Conservation (phyloP, 2,888 invertebrate genomes). For the Synergus japonicus region DNA sequence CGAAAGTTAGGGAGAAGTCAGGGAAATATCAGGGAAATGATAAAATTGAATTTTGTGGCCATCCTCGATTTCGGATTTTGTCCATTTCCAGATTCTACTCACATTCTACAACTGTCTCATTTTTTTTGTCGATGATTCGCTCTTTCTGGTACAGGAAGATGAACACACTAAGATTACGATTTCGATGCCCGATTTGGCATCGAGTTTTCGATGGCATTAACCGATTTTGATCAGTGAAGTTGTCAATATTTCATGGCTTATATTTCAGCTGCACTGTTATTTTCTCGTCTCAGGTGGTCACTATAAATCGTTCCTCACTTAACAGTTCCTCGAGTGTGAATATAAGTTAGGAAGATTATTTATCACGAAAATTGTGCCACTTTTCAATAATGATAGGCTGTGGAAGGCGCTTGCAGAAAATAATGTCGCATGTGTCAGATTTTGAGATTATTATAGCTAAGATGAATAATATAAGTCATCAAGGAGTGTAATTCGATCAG, state of each 20-base stretch:
- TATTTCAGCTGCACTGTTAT: slow-evolving; percentile 33
- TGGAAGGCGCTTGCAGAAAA: not conserved
- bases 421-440: slow-evolving; percentile 21
- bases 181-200: too few relatives aligned
- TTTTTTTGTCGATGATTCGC: not conserved
- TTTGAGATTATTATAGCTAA: not conserved
- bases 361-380: slow-evolving; percentile 36
- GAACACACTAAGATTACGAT: too few relatives aligned
- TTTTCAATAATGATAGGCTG: slow-evolving; percentile 18
- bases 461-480: slow-evolving; percentile 2
- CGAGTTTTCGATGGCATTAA: not conserved
- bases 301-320: slow-evolving; percentile 18
- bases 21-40: too few relatives aligned
- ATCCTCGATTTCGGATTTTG: not conserved
- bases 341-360: slow-evolving; percentile 31
- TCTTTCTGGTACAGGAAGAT: too few relatives aligned
- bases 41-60: too few relatives aligned
- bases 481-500: not conserved
- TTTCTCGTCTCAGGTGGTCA: slow-evolving; percentile 38
- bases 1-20: too few relatives aligned
- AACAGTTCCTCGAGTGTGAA: slow-evolving; percentile 30
- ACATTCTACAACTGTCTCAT: not conserved
- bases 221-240: slow-evolving; percentile 17
- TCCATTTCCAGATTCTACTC: not conserved
- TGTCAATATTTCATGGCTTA: slow-evolving; percentile 26